These are phyloP conservation scores for Desmodus rotundus DNA, from an alignment of 2,113 vertebrate species.

Conservation along the genomic window DNA sequence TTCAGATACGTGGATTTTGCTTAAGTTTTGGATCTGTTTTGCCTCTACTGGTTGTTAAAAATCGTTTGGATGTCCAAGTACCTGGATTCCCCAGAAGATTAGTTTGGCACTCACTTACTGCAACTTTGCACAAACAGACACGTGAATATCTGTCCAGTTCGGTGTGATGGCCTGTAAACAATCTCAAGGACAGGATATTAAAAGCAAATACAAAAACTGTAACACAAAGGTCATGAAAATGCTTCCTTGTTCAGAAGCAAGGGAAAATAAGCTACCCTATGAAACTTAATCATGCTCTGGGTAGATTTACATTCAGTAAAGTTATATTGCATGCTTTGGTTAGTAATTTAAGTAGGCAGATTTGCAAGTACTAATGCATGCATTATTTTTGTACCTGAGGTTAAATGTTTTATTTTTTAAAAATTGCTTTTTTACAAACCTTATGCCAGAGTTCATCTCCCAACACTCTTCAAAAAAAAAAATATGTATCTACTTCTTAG, in stretches of 20 bases:
- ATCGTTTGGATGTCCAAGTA: background rate
- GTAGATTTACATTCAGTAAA: slow-evolving; percentile 57
- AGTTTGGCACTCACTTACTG: background rate
- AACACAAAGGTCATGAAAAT: slow-evolving; percentile 35
- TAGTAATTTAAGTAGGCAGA: slow-evolving; percentile 61
- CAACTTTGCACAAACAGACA: slow-evolving; percentile 22
- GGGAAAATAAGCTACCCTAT: slow-evolving; percentile 52
- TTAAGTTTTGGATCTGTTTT: background rate
- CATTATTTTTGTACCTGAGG: slow-evolving; percentile 72
- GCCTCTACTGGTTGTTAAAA: background rate
- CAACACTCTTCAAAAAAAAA: slow-evolving; percentile 58
- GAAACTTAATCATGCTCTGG: slow-evolving; percentile 72
- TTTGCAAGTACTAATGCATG: slow-evolving; percentile 76
- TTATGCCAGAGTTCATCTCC: slow-evolving; percentile 60
- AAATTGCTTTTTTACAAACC: slow-evolving; percentile 66
- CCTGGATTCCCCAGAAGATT: background rate
- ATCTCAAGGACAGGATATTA: background rate
- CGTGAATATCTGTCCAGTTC: slow-evolving; percentile 27
- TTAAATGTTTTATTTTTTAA: slow-evolving; percentile 64
- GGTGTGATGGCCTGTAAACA: background rate
- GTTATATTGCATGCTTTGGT: slow-evolving; percentile 74
- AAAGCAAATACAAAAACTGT: slow-evolving; percentile 52
- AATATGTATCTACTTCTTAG: slow-evolving; percentile 43
- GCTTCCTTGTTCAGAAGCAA: slow-evolving; percentile 37
- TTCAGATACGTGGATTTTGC: background rate